These are phyloP conservation scores for Spinibarbus caldwelli DNA, from an alignment of 2,797 vertebrate species.

Conservation along the genomic window DNA sequence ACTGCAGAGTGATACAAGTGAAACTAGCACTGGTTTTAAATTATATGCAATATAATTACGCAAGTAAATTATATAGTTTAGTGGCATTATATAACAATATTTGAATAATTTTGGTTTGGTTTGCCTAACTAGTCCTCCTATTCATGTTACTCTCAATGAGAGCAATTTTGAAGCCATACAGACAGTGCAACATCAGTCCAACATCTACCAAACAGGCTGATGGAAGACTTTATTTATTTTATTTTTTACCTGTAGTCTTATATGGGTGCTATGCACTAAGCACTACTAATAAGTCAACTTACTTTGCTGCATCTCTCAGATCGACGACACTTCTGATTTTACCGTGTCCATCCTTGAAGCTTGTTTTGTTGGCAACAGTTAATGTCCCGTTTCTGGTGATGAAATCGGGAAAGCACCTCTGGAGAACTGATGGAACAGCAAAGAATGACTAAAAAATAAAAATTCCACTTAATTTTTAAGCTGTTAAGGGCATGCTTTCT, in stretches of 20 bases:
- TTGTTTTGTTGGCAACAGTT: constrained; percentile 85
- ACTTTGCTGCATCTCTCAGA: constrained; percentile 90
- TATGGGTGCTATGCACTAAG: neutral
- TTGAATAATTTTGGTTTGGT: neutral
- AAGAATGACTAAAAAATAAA: neutral
- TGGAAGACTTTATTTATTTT: neutral
- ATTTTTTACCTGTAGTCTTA: neutral
- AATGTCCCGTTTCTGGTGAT: constrained; percentile 86
- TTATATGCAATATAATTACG: neutral
- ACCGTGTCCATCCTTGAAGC: constrained; percentile 86
- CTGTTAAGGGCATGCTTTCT: neutral
- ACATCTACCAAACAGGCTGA: neutral
- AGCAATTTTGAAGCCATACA: neutral
- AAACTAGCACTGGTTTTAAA: neutral
- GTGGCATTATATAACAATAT: neutral
- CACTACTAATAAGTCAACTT: constrained; percentile 66
- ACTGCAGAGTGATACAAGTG: no score
- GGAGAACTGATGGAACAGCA: constrained; percentile 81
- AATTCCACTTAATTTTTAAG: neutral
- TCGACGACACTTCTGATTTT: constrained; percentile 83
- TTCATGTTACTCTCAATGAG: neutral
- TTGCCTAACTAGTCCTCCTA: neutral
- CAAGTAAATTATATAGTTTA: neutral
- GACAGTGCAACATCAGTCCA: neutral
- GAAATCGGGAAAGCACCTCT: constrained; percentile 96